phyloP scores from a whole-genome alignment of 2,888 invertebrate genomes.

The Vesta saturnalis region DNA sequence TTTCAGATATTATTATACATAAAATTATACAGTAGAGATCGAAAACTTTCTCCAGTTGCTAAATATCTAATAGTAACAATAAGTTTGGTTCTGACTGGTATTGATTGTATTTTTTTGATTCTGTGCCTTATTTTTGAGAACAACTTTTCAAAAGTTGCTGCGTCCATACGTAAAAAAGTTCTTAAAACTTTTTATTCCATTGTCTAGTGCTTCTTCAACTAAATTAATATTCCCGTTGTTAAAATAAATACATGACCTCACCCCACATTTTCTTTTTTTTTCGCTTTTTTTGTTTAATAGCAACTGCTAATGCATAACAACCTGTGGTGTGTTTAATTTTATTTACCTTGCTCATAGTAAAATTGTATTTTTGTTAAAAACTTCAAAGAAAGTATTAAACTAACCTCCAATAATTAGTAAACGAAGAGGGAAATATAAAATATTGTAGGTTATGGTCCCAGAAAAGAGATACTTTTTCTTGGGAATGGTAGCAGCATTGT shows the following conservation, averaged over 20 bases:
- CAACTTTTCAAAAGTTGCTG: too few species aligned
- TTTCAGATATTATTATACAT: neutral
- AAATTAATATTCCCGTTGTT: neutral
- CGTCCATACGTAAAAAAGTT: neutral
- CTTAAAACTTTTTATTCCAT: neutral
- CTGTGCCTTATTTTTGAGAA: neutral
- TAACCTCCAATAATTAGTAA: too few species aligned
- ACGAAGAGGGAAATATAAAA: too few species aligned
- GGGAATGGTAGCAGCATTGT: too few species aligned
- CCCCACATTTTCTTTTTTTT: neutral
- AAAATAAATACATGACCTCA: neutral
- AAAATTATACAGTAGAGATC: neutral
- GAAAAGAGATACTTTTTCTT: too few species aligned
- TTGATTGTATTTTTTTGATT: neutral
- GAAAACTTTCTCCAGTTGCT: too few species aligned
- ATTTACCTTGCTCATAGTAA: too few species aligned
- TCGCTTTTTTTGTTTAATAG: neutral
- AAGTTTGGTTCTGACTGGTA: neutral
- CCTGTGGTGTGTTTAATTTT: too few species aligned
- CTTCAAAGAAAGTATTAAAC: too few species aligned
- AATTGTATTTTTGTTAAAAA: too few species aligned
- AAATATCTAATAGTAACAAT: neutral
- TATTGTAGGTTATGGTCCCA: too few species aligned
- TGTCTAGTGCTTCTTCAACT: neutral
- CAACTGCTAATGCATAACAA: too few species aligned